These are phyloP conservation scores for Patella pellucida DNA, from an alignment of 2,888 invertebrate species.

Conservation along the genomic window DNA sequence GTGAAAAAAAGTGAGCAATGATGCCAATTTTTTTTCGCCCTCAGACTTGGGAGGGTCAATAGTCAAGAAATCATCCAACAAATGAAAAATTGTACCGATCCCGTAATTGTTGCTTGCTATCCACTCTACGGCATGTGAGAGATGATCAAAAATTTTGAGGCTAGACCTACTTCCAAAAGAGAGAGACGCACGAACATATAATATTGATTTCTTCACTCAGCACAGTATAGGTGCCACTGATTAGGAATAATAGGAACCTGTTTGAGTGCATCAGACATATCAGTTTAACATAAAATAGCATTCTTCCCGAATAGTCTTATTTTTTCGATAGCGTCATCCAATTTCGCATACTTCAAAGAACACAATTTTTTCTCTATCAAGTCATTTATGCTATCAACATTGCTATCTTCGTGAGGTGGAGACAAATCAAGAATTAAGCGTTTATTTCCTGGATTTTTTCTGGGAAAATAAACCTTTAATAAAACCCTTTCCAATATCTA, in stretches of 20 bases:
- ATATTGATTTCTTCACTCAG: no score
- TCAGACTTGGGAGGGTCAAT: conserved; percentile 17
- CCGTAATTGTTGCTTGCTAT: conserved; percentile 16
- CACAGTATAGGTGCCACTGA: background rate
- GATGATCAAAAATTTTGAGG: conserved; percentile 23
- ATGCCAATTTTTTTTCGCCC: no score
- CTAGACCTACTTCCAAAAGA: conserved; percentile 25
- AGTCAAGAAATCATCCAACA: conserved; percentile 33
- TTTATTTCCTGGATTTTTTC: no score
- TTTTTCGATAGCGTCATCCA: no score
- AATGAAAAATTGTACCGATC: conserved; percentile 19
- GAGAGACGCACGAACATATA: no score
- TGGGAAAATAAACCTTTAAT: no score
- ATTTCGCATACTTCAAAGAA: no score
- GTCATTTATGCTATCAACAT: no score
- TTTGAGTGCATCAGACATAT: background rate
- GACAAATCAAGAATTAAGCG: no score
- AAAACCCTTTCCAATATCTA: no score
- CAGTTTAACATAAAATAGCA: background rate
- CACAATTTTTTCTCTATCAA: no score
- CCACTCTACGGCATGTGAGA: background rate
- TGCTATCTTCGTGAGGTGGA: no score
- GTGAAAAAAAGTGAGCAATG: conserved; percentile 16
- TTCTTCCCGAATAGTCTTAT: background rate
- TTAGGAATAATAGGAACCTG: conserved; percentile 9